A percentile compares a stretch with the other conserved stretches of the same genome.
Conservation (phyloP, 2,113 vertebrate species). For the Proteles cristata region DNA sequence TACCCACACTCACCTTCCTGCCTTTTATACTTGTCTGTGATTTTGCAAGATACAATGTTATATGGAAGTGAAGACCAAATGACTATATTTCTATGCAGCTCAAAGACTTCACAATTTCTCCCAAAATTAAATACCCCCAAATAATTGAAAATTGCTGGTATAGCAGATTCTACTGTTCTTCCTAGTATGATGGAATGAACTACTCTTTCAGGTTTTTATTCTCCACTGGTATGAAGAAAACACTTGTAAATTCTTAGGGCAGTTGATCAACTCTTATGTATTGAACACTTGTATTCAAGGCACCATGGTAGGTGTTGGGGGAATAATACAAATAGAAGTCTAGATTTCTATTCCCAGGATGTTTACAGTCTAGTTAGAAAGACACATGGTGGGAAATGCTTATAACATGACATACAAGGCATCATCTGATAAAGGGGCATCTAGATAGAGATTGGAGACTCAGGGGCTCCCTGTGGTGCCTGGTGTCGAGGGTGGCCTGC, state of each 20-base stretch:
- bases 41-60: slow-evolving; percentile 33
- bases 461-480: neutral
- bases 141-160: slow-evolving; percentile 20
- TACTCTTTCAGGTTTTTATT: neutral
- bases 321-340: neutral
- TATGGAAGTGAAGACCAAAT: neutral
- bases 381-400: neutral
- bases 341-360: neutral
- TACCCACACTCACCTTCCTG: slow-evolving; percentile 4
- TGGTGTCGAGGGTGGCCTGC: neutral
- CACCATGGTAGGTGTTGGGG: neutral
- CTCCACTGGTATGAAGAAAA: slow-evolving; percentile 21
- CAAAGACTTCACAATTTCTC: neutral
- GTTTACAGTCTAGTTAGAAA: neutral
- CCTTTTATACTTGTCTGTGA: slow-evolving; percentile 5
- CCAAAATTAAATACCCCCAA: neutral
- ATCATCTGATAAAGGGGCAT: neutral
- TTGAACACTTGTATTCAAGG: neutral
- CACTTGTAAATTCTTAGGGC: neutral
- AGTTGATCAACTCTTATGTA: neutral
- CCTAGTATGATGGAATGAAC: neutral
- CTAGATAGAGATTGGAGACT: neutral
- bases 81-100: neutral
- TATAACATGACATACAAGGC: neutral
- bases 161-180: neutral